A percentile compares a stretch with the other conserved stretches of the same genome.
phyloP scores from a whole-genome alignment of 2,113 vertebrate species.

The Formicarius rufipectus region DNA sequence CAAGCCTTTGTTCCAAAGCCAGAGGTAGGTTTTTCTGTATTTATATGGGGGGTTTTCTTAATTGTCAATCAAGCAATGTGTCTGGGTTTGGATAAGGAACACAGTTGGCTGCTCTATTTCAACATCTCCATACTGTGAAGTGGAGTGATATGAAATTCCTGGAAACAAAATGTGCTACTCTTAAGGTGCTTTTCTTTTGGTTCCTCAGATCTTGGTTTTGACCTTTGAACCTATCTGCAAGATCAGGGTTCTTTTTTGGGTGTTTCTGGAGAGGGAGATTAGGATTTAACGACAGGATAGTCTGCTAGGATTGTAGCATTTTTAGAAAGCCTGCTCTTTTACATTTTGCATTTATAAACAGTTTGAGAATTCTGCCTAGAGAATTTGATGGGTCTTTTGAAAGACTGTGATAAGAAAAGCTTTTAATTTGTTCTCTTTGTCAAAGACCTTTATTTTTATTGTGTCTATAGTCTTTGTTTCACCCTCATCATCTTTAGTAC shows the following conservation, averaged over 20 bases:
- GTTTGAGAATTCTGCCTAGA: neutral
- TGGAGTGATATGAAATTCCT: neutral
- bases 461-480: neutral
- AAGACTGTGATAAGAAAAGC: neutral
- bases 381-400: neutral
- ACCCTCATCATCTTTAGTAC: neutral
- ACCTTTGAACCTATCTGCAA: neutral
- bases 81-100: neutral
- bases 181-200: neutral
- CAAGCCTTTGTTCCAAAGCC: constrained; percentile 92
- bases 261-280: neutral
- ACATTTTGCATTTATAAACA: neutral
- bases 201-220: neutral
- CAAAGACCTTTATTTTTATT: constrained; percentile 1
- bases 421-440: neutral
- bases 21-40: constrained; percentile 75
- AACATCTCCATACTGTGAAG: neutral
- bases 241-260: neutral
- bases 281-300: neutral
- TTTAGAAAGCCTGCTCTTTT: neutral
- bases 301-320: neutral
- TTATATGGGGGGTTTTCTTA: neutral
- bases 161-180: neutral
- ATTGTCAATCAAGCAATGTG: neutral
- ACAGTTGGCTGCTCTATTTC: neutral